These are phyloP conservation scores for Acrobasis consociella DNA, from an alignment of 2,888 invertebrate species.

Conservation along the genomic window DNA sequence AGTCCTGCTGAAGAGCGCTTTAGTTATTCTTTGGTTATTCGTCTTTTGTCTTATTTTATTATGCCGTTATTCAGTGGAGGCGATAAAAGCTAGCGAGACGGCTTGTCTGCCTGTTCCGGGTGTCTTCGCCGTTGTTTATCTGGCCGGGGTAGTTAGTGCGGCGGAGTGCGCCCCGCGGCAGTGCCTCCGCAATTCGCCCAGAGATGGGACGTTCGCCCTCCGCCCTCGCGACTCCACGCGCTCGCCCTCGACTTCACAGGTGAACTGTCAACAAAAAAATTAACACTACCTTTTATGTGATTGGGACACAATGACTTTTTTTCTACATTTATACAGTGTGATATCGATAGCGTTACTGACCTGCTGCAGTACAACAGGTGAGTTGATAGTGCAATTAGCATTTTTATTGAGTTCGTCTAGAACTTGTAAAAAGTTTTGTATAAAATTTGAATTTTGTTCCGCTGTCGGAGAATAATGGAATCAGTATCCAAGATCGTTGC, in stretches of 20 bases:
- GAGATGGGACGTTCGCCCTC: conserved; percentile 71
- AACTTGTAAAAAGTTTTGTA: conserved; percentile 60
- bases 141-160: conserved; percentile 68
- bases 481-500: background rate
- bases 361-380: conserved; percentile 74
- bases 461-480: conserved; percentile 33
- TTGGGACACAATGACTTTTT: conserved; percentile 74
- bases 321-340: conserved; percentile 79
- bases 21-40: conserved; percentile 56
- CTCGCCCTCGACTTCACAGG: conserved; percentile 60
- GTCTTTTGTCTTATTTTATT: conserved; percentile 77
- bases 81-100: conserved; percentile 77
- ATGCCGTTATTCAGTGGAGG: conserved; percentile 63
- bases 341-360: conserved; percentile 72
- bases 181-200: conserved; percentile 62
- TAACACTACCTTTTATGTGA: conserved; percentile 51
- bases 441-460: conserved; percentile 42
- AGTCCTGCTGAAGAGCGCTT: conserved; percentile 32
- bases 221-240: conserved; percentile 48
- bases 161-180: conserved; percentile 70
- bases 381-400: conserved; percentile 69
- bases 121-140: conserved; percentile 80
- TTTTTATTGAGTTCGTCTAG: conserved; percentile 63
- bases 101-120: conserved; percentile 79
- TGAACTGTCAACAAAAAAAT: conserved; percentile 53